A percentile compares a stretch with the other conserved stretches of the same genome.
phyloP scores from a whole-genome alignment of 2,888 invertebrate genomes.

The Archips crataeganus region DNA sequence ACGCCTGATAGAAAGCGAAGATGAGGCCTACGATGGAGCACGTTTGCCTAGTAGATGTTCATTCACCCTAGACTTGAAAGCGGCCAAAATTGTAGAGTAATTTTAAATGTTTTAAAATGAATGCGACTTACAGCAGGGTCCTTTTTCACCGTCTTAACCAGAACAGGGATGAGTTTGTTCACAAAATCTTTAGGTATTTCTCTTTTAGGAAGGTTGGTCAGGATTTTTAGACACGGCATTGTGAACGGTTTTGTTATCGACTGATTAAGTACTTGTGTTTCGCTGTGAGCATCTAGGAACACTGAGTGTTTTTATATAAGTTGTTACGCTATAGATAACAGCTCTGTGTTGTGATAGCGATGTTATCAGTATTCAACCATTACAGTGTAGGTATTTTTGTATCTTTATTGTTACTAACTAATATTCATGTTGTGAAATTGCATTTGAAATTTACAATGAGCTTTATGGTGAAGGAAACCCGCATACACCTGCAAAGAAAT shows the following conservation, averaged over 20 bases:
- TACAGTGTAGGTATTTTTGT: no score
- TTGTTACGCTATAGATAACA: not conserved
- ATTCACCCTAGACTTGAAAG: no score
- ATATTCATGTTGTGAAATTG: no score
- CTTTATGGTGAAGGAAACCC: no score
- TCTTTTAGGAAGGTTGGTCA: slow-evolving; percentile 64
- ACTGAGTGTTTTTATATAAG: not conserved
- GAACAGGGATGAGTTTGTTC: slow-evolving; percentile 60
- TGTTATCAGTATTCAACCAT: not conserved
- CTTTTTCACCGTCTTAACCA: slow-evolving; percentile 57
- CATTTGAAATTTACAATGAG: no score
- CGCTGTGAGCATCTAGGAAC: not conserved
- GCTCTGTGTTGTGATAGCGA: not conserved
- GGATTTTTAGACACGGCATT: slow-evolving; percentile 72
- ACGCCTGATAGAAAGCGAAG: no score
- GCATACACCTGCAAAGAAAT: no score
- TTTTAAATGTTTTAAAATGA: not conserved
- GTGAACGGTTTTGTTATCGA: slow-evolving; percentile 6
- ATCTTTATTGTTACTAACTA: no score
- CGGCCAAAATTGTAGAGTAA: no score
- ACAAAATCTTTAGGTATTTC: slow-evolving; percentile 66
- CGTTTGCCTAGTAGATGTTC: no score
- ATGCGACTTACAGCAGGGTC: slow-evolving; percentile 51
- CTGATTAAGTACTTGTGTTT: not conserved
- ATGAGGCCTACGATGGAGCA: no score